Base-by-base conservation (phyloP, 2,113 vertebrate species). In the Scomber japonicus region DNA sequence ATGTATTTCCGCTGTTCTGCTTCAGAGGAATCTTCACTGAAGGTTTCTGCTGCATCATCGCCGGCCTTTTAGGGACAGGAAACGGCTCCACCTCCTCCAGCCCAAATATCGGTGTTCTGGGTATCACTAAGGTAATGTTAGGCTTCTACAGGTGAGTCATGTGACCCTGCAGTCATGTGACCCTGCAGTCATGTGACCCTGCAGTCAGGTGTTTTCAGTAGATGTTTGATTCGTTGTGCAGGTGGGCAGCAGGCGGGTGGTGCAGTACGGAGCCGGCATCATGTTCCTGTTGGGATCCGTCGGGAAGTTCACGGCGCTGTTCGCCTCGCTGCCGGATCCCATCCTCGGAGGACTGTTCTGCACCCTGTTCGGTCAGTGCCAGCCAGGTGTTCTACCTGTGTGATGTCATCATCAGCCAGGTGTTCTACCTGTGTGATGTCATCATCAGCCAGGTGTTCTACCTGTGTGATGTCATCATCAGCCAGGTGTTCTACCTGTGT, bases 41-140 rank as follows among this genome's bases (percentile, higher is more conserved):
- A 80, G 98, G 98, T 0, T 76, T 99, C 40, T 98, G 97, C 84
- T 99, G 98, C 81, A 95, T 99, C 71, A 93, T 99, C 7, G 97
- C 98, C 5, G 98, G 98, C 9, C 93, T 99, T 2, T 93, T 99
- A 85, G 98, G 98, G 9, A 99, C 98, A 5, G 98, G 98, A 78
- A 99, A 99, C 13, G 98, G 98, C 27, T 99, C 98, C 60, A 99
- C 98, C 17, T 99, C 98, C 19, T 99, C 98, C 79, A 99, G 97
- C 90, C 98, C 97, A 51, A 99, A 99, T 87, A 99, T 99, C 3
- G 98, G 98, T 0, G 98, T 99, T 67, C 87, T 99, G 81, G 97
- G 97, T 61, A 99, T 99, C 91, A 99, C 98, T 0, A 99, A 99
- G 97, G 97, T 27, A 27, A 27, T 27, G 24, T 27, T 2, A 27